These are phyloP conservation scores for Drosophila hamatofila DNA, from an alignment of 2,888 invertebrate genomes.

Conservation along the genomic window DNA sequence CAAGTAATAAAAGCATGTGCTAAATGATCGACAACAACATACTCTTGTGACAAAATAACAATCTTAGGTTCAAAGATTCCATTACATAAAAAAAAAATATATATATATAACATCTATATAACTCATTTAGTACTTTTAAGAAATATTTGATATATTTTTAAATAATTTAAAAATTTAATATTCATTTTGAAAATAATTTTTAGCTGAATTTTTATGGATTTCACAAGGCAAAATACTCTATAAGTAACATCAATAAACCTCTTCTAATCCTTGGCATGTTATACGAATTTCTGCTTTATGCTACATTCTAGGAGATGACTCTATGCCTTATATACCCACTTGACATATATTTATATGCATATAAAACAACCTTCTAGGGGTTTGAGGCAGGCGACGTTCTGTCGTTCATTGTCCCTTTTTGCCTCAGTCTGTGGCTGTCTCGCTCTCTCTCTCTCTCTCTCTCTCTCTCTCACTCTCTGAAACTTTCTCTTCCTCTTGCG, in stretches of 20 bases:
- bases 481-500: slow-evolving; percentile 2
- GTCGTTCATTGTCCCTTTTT: slow-evolving; percentile 38
- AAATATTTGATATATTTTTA: background rate
- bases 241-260: background rate
- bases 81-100: background rate
- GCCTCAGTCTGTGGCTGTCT: background rate
- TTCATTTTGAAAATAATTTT: background rate
- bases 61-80: background rate
- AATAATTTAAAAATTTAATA: background rate
- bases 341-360: background rate
- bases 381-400: slow-evolving; percentile 58
- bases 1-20: slow-evolving; percentile 4
- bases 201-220: background rate
- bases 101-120: background rate
- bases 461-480: background rate
- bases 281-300: background rate
- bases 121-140: background rate
- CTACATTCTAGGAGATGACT: background rate
- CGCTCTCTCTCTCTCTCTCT: background rate
- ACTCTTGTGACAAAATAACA: background rate
- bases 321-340: slow-evolving; percentile 11
- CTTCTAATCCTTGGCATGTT: background rate
- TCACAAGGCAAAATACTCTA: background rate
- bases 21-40: slow-evolving; percentile 1
- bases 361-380: slow-evolving; percentile 19